Evolutionary conservation across 2,888 invertebrate species (phyloP).

Genomic region (Gnatocerus cornutus): DNA sequence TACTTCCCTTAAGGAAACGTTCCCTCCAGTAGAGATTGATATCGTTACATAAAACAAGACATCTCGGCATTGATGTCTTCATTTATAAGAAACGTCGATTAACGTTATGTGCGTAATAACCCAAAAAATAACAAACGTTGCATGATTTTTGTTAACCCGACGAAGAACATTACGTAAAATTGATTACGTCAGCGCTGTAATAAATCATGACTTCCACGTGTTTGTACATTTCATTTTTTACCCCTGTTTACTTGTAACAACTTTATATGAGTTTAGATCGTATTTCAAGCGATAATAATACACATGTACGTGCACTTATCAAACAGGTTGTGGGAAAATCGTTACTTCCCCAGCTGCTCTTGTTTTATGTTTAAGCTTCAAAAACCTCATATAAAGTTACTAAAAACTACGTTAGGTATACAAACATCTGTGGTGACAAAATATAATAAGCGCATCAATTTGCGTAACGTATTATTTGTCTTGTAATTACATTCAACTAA

Average conservation of each 20-base stretch:
- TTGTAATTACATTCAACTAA: slow-evolving; percentile 43
- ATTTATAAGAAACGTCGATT: slow-evolving; percentile 38
- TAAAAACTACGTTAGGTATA: not conserved
- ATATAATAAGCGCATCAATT: slow-evolving; percentile 22
- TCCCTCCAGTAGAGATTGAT: slow-evolving; percentile 35
- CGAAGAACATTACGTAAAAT: not conserved
- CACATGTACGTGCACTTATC: slow-evolving; percentile 1
- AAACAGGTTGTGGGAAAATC: not conserved
- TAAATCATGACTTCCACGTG: slow-evolving; percentile 4
- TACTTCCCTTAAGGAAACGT: slow-evolving; percentile 33
- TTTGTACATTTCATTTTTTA: slow-evolving; percentile 2
- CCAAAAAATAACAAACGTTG: slow-evolving; percentile 23
- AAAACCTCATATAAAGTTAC: not conserved
- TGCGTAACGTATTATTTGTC: slow-evolving; percentile 37
- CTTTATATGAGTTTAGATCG: not conserved
- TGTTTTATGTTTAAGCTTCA: not conserved
- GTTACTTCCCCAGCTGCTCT: not conserved
- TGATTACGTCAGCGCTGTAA: slow-evolving; percentile 6
- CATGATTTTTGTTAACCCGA: slow-evolving; percentile 14
- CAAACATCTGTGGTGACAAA: slow-evolving; percentile 21
- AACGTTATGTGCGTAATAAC: slow-evolving; percentile 25
- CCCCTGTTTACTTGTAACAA: slow-evolving; percentile 2
- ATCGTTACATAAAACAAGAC: slow-evolving; percentile 41
- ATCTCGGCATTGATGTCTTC: slow-evolving; percentile 34
- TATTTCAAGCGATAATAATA: not conserved